Evolutionary conservation across 1,140 invertebrate species (phyloP).

Genomic region (Ctenoplectra terminalis): DNA sequence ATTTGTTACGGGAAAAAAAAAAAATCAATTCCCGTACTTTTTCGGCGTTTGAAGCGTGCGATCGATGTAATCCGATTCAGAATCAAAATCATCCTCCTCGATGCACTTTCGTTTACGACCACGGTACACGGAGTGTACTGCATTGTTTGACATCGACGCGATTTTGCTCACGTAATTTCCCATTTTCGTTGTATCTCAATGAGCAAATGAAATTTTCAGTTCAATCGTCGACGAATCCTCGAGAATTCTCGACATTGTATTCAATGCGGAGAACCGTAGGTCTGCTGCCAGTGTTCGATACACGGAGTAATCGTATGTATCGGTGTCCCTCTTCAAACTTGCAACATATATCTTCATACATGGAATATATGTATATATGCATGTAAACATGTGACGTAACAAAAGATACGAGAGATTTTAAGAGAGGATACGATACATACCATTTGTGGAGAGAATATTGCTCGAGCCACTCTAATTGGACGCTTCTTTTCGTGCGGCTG

Average conservation of each 20-base stretch:
- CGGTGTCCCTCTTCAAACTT: neutral
- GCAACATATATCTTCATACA: neutral
- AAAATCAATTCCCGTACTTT: constrained; percentile 72
- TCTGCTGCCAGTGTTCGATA: neutral
- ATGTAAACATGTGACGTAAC: constrained; percentile 51
- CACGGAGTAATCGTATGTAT: neutral
- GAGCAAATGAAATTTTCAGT: constrained; percentile 9
- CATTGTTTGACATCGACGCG: constrained; percentile 77
- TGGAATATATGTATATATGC: neutral
- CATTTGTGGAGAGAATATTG: neutral
- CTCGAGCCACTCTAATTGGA: neutral
- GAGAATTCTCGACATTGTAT: constrained; percentile 38
- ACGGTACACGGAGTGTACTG: constrained; percentile 78
- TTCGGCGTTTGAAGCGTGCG: constrained; percentile 81
- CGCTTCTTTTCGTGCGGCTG: neutral
- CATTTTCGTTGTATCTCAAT: constrained; percentile 65
- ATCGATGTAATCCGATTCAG: constrained; percentile 79
- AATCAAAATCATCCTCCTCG: constrained; percentile 78
- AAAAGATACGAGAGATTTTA: neutral
- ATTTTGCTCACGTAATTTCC: constrained; percentile 78
- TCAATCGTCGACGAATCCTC: neutral
- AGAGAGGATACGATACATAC: neutral
- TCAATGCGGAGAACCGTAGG: constrained; percentile 6
- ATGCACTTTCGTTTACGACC: constrained; percentile 80
- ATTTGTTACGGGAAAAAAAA: too few relatives aligned